Percentiles rank a stretch among this genome's conserved stretches.
Evolutionary conservation across 2,113 vertebrate genomes (phyloP).

Genomic region (Misgurnus mizolepis): DNA sequence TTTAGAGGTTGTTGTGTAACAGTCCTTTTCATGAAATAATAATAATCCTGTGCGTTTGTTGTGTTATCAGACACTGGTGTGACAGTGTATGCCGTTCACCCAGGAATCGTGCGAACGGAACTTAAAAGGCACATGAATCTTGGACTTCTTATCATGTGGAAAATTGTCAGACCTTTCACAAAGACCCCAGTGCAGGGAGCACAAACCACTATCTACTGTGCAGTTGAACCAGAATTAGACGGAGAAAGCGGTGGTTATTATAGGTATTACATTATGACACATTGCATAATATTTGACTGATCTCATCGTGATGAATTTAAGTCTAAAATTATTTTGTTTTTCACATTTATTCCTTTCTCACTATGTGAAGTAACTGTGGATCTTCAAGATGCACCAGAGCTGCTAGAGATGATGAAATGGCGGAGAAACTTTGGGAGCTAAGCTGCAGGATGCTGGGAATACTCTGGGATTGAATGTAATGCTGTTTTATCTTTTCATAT

Average conservation of each 20-base stretch:
- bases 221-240: slow-evolving; percentile 56
- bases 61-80: slow-evolving; percentile 53
- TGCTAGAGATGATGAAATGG: slow-evolving; percentile 57
- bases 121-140: slow-evolving; percentile 59
- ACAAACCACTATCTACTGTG: slow-evolving; percentile 64
- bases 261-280: slow-evolving; percentile 45
- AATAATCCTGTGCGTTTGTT: neutral
- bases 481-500: neutral
- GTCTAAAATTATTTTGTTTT: neutral
- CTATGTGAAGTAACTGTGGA: slow-evolving; percentile 53
- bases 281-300: neutral
- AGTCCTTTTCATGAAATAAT: neutral
- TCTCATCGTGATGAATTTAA: neutral
- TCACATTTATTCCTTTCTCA: neutral
- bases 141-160: slow-evolving; percentile 49
- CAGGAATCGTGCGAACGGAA: slow-evolving; percentile 62
- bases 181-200: slow-evolving; percentile 61
- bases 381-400: slow-evolving; percentile 49
- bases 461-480: slow-evolving; percentile 53
- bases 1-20: neutral
- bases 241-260: slow-evolving; percentile 57
- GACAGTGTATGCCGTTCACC: slow-evolving; percentile 61
- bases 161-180: slow-evolving; percentile 53
- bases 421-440: slow-evolving; percentile 61
- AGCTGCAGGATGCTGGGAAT: slow-evolving; percentile 62